These are phyloP conservation scores for Sarcophaga caerulescens DNA, from an alignment of 2,888 invertebrate species.

Conservation along the genomic window DNA sequence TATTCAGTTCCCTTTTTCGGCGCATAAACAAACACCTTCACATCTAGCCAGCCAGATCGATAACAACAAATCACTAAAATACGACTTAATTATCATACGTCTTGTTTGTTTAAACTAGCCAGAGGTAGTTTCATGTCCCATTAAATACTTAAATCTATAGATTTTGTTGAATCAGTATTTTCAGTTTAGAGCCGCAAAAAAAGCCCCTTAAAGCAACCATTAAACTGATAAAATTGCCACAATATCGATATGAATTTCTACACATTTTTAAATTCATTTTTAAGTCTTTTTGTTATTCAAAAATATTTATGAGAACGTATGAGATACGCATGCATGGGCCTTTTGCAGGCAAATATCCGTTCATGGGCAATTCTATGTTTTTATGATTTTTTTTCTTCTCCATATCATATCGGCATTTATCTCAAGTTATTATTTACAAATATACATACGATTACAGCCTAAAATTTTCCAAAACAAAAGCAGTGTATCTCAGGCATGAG, in stretches of 20 bases:
- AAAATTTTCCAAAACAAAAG: constrained; percentile 8
- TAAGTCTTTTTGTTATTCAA: constrained; percentile 11
- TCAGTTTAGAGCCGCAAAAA: neutral
- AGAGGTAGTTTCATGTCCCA: constrained; percentile 23
- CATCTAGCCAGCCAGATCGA: neutral
- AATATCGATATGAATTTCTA: constrained; percentile 60
- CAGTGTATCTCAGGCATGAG: neutral
- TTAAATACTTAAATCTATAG: constrained; percentile 21
- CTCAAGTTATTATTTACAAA: constrained; percentile 65
- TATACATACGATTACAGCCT: constrained; percentile 17
- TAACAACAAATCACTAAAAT: neutral
- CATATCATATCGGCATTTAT: constrained; percentile 62
- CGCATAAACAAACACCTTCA: neutral
- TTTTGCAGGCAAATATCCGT: neutral
- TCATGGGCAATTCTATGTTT: constrained; percentile 15
- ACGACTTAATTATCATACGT: constrained; percentile 55
- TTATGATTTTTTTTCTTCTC: constrained; percentile 5
- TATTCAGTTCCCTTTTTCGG: no score
- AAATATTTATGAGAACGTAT: constrained; percentile 26
- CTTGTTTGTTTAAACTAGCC: constrained; percentile 20
- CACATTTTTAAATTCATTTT: constrained; percentile 45
- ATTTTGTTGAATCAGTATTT: constrained; percentile 14
- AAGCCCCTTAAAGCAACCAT: constrained; percentile 55
- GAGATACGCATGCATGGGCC: neutral
- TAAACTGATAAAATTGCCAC: constrained; percentile 61